Evolutionary conservation across 2,113 vertebrate genomes (phyloP), one percentile per base, ranked within the genome.

Genomic region (Aphyosemion australe): DNA sequence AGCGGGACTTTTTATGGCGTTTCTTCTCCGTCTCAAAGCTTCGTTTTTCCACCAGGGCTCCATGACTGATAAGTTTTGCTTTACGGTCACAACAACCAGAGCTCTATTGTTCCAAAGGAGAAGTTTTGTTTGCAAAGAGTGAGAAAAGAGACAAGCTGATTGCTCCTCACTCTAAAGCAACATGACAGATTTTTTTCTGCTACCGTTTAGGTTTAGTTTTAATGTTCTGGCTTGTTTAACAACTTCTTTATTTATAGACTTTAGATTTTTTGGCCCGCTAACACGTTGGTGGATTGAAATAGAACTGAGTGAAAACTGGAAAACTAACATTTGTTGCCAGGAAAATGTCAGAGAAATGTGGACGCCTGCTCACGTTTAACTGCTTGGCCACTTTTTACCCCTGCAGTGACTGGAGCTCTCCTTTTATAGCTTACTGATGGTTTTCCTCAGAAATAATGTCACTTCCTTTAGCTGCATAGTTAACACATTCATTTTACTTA

Each of bases 21-120:
- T 76, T 79, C 59, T 69, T 86, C 64, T 57, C 19, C 57, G 72
- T 81, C 70, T 76, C 39, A 77, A 76, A 56, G 59, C 67, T 51
- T 55, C 54, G 7, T 65, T 69, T 26, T 67, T 68, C 50, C 58
- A 82, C 63, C 61, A 49, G 65, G 58, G 43, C 55, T 62, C 70
- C 55, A 78, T 72, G 75, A 76, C 71, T 61, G 73, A 80, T 88
- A 84, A 21, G 72, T 88, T 86, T 88, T 75, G 69, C 60, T 82
- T 51, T n/a, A 53, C 79, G 63, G 65, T 76, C 72, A 72, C 78
- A 76, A 81, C 77, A 84, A 81, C 88, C 78, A 74, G 12, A 16
- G 41, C 59, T 64, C 70, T 73, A 72, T 86, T 85, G 81, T 85
- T 88, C 48, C 5, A 56, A 72, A 2, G 20, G 79, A 72, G 58